Evolutionary conservation across 1,140 invertebrate species (phyloP).

Genomic region (Zaprionus kolodkinae): DNA sequence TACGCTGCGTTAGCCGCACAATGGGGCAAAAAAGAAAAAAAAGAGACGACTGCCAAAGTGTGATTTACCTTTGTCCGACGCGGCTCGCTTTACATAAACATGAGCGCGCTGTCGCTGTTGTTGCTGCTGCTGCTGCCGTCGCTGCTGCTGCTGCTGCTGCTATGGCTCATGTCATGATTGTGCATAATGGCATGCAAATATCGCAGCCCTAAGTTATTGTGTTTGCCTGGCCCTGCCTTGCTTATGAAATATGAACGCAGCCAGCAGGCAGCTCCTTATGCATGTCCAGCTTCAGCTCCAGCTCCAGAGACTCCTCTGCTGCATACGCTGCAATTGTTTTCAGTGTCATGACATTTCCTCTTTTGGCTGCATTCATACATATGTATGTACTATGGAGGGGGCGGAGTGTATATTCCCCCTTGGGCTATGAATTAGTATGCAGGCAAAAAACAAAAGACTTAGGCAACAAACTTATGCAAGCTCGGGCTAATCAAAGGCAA

Average conservation of each 20-base stretch:
- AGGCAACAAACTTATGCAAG: constrained; percentile 69
- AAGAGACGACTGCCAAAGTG: constrained; percentile 73
- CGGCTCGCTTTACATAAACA: constrained; percentile 60
- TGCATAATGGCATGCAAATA: constrained; percentile 82
- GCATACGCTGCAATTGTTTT: constrained; percentile 64
- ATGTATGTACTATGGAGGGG: constrained; percentile 27
- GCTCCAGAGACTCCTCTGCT: background rate
- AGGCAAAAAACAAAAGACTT: constrained; percentile 75
- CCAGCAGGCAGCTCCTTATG: too few relatives aligned
- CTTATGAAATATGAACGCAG: constrained; percentile 75
- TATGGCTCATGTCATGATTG: constrained; percentile 76
- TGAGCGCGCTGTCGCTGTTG: constrained; percentile 33
- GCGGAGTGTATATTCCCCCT: constrained; percentile 16
- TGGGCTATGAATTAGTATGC: constrained; percentile 73
- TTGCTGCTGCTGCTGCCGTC: constrained; percentile 21
- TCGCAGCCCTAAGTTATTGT: constrained; percentile 77
- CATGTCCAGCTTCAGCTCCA: background rate
- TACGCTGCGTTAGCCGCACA: constrained; percentile 5
- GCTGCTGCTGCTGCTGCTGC: constrained; percentile 38
- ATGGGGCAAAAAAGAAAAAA: constrained; percentile 37
- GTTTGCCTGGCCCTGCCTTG: constrained; percentile 61
- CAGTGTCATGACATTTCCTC: constrained; percentile 78
- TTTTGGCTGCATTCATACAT: constrained; percentile 66
- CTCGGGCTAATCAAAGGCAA: background rate
- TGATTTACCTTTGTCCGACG: constrained; percentile 72